A percentile compares a stretch with the other conserved stretches of the same genome.
Evolutionary conservation across 2,113 vertebrate genomes (phyloP).

Genomic region (Hucho hucho): DNA sequence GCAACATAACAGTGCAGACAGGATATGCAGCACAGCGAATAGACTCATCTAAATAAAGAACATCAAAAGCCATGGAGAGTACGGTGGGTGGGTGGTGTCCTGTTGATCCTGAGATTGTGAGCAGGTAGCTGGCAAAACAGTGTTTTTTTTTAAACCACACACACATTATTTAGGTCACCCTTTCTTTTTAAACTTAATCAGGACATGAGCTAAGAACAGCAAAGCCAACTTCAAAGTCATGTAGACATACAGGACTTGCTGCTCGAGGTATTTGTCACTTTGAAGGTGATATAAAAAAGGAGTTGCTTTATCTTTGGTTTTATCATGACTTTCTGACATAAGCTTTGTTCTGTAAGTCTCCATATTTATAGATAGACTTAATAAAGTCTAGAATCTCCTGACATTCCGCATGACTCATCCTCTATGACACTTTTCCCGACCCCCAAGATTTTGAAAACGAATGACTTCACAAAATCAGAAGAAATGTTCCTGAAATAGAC

Average conservation of each 20-base stretch:
- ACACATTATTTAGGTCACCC: background rate
- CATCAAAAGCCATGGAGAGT: background rate
- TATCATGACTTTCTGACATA: background rate
- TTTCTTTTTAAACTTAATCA: conserved; percentile 4
- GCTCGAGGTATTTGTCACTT: background rate
- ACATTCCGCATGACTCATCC: background rate
- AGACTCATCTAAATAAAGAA: background rate
- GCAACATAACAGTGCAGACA: too few species aligned
- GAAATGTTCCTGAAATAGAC: too few species aligned
- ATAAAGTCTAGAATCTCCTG: background rate
- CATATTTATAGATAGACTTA: background rate
- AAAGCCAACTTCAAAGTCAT: conserved; percentile 2
- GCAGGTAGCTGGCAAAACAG: background rate
- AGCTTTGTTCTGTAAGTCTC: background rate
- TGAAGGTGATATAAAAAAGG: background rate
- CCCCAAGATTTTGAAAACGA: background rate
- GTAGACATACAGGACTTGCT: too few species aligned
- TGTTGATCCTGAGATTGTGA: conserved; percentile 1
- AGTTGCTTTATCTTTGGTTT: background rate
- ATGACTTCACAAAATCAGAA: background rate
- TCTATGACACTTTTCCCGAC: too few species aligned
- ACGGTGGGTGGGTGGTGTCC: background rate
- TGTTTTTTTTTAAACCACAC: background rate
- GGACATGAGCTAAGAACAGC: conserved; percentile 4
- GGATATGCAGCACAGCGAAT: background rate